Conservation (phyloP, 2,888 invertebrate genomes). For the Trissolcus japonicus region DNA sequence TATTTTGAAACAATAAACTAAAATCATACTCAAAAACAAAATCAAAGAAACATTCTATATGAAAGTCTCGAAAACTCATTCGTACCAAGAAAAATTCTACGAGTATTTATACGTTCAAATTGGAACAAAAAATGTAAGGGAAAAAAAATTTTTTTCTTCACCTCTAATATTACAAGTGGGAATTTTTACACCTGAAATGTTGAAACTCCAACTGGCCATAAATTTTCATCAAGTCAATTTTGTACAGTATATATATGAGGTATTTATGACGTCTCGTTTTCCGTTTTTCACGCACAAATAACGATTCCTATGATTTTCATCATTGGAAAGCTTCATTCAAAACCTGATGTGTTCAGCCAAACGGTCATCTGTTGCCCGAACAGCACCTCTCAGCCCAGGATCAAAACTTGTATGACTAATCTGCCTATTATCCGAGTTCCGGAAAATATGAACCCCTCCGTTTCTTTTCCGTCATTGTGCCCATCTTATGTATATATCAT, state of each 20-base stretch:
- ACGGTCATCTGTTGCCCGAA: conserved; percentile 16
- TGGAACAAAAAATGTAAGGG: too few relatives aligned
- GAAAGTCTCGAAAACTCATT: too few relatives aligned
- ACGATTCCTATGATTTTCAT: conserved; percentile 19
- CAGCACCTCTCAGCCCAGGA: conserved; percentile 11
- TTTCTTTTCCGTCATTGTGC: conserved; percentile 16
- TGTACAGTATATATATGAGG: background rate
- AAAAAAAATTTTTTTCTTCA: too few relatives aligned
- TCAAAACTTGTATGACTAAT: conserved; percentile 48
- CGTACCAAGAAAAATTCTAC: too few relatives aligned
- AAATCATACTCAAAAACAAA: too few relatives aligned
- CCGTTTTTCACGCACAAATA: conserved; percentile 13
- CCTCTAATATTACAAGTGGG: background rate
- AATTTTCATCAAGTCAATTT: background rate
- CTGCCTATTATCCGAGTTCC: conserved; percentile 35
- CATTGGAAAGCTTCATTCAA: conserved; percentile 26
- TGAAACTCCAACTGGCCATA: background rate
- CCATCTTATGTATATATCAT: conserved; percentile 1
- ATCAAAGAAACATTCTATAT: too few relatives aligned
- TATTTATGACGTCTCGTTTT: conserved; percentile 6
- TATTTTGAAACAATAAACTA: too few relatives aligned
- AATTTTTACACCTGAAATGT: too few relatives aligned
- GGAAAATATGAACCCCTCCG: conserved; percentile 19
- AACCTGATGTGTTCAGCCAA: conserved; percentile 10
- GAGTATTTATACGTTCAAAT: too few relatives aligned